Evolutionary conservation across 1,140 invertebrate genomes (phyloP).

Genomic region (Drosophila quadrilineata): DNA sequence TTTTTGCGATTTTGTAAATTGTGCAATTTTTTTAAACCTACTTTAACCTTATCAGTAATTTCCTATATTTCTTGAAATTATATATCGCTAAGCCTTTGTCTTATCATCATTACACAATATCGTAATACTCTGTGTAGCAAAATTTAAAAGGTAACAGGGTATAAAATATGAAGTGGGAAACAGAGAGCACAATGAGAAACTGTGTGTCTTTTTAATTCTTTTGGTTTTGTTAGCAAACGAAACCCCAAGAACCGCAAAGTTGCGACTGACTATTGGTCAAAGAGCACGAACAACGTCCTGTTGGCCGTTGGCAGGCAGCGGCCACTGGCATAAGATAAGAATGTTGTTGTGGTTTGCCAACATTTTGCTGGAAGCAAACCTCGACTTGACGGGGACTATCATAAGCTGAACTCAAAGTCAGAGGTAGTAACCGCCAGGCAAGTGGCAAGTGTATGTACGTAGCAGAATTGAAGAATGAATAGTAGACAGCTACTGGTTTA

Average conservation of each 20-base stretch:
- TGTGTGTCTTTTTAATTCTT: background rate
- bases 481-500: constrained; percentile 17
- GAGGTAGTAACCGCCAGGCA: no score
- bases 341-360: constrained; percentile 52
- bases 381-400: no score
- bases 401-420: no score
- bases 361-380: constrained; percentile 1
- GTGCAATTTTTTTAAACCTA: no score
- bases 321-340: constrained; percentile 46
- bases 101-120: no score
- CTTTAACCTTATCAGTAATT: no score
- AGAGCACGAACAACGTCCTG: no score
- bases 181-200: constrained; percentile 1
- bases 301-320: no score
- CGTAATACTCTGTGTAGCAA: no score
- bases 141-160: background rate
- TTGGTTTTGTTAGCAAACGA: constrained; percentile 24
- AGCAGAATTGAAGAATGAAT: constrained; percentile 3
- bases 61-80: no score
- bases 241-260: constrained; percentile 50
- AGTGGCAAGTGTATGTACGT: constrained; percentile 13
- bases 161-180: constrained; percentile 44
- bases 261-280: constrained; percentile 9
- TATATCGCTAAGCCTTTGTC: no score
- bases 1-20: no score